Evolutionary conservation across 2,797 vertebrate genomes (phyloP).

Genomic region (Acrossocheilus fasciatus): DNA sequence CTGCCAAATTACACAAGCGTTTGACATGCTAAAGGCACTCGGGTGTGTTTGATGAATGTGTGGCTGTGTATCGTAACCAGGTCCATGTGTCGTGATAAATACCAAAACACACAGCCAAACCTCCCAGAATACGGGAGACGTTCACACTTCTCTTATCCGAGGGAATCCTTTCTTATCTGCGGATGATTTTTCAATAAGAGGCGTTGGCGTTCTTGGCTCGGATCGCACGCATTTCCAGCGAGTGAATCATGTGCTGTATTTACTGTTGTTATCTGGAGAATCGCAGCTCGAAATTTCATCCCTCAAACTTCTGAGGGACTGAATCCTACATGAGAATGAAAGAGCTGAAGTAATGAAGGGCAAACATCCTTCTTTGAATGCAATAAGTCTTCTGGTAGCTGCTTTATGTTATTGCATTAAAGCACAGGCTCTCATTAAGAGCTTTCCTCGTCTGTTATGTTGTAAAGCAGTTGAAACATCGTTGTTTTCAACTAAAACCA

Average conservation of each 20-base stretch:
- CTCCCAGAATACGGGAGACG: background rate
- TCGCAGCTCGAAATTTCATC: background rate
- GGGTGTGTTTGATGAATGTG: conserved; percentile 38
- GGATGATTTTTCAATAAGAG: background rate
- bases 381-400: background rate
- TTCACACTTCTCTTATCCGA: background rate
- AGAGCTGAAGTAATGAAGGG: background rate
- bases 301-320: background rate
- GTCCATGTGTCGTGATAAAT: conserved; percentile 49
- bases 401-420: background rate
- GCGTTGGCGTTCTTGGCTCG: background rate
- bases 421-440: background rate
- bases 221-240: background rate
- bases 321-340: background rate
- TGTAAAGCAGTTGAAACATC: too few species aligned
- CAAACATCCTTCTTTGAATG: background rate
- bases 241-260: conserved; percentile 26
- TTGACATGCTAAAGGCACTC: background rate
- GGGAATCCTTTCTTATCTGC: background rate
- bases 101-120: conserved; percentile 25
- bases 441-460: too few species aligned
- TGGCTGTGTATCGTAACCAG: conserved; percentile 39
- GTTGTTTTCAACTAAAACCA: background rate
- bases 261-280: conserved; percentile 20
- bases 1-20: conserved; percentile 46